A percentile compares a stretch with the other conserved stretches of the same genome.
Evolutionary conservation across 64 coral and sea anemone species (phyloP).

Genomic region (Montipora sp.): DNA sequence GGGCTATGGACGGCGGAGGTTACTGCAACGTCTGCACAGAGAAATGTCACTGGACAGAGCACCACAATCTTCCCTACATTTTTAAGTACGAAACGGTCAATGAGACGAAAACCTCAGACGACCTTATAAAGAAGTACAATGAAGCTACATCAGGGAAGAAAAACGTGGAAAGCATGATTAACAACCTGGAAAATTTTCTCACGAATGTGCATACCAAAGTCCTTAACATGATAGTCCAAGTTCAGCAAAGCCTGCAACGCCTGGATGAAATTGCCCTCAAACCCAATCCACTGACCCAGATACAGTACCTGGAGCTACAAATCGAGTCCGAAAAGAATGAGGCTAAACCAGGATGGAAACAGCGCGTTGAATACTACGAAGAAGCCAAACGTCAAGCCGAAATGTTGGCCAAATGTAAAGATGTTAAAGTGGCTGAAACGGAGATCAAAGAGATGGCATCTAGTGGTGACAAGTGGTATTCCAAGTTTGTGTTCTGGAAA

Average conservation of each 20-base stretch:
- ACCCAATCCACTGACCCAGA: conserved; percentile 37
- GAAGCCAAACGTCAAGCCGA: conserved; percentile 35
- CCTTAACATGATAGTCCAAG: conserved; percentile 13
- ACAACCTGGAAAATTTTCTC: not conserved
- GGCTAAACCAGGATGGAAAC: conserved; percentile 25
- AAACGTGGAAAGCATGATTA: not conserved
- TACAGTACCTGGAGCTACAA: conserved; percentile 16
- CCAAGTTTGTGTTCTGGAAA: not conserved
- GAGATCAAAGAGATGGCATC: not conserved
- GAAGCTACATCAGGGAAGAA: conserved; percentile 23
- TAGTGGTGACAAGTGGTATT: not conserved
- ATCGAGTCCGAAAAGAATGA: conserved; percentile 35
- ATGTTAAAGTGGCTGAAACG: not conserved
- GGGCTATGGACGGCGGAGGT: not conserved
- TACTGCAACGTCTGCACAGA: conserved; percentile 17
- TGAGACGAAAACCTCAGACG: conserved; percentile 41
- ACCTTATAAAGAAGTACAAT: conserved; percentile 32
- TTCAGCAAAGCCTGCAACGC: not conserved
- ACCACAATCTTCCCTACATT: conserved; percentile 31
- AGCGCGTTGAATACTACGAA: conserved; percentile 6
- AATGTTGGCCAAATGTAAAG: conserved; percentile 27
- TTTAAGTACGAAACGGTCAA: not conserved
- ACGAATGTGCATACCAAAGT: not conserved
- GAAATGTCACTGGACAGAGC: conserved; percentile 11
- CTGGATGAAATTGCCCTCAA: conserved; percentile 55